Evolutionary conservation across 2,888 invertebrate genomes (phyloP).

Genomic region (Colletes collaris): DNA sequence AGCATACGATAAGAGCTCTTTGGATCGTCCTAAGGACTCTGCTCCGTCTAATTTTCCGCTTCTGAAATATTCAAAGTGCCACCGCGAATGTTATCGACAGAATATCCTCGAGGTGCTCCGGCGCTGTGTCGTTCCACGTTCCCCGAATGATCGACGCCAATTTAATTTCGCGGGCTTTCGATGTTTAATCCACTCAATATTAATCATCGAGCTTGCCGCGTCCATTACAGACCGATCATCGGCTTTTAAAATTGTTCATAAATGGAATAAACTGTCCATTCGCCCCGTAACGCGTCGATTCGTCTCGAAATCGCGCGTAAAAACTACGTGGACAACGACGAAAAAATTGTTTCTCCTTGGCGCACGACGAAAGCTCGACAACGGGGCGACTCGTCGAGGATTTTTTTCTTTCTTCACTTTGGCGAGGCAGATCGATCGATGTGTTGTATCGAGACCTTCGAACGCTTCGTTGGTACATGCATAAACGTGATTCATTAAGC

Average conservation of each 20-base stretch:
- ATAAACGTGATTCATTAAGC: constrained; percentile 7
- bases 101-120: constrained; percentile 15
- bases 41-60: neutral
- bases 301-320: constrained; percentile 34
- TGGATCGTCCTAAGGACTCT: neutral
- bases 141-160: constrained; percentile 43
- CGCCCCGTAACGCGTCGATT: constrained; percentile 34
- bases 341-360: constrained; percentile 6
- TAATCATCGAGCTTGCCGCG: constrained; percentile 31
- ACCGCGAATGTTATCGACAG: constrained; percentile 8
- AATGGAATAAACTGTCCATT: constrained; percentile 44
- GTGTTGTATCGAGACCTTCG: neutral
- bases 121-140: neutral
- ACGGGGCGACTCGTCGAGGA: neutral
- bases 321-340: constrained; percentile 12
- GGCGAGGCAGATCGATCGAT: constrained; percentile 3
- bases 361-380: constrained; percentile 14
- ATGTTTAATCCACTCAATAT: constrained; percentile 55
- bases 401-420: neutral
- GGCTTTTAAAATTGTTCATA: constrained; percentile 37
- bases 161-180: constrained; percentile 49
- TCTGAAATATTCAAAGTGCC: constrained; percentile 26
- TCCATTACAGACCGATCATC: constrained; percentile 15
- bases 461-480: neutral
- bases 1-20: neutral